Conservation (phyloP, 2,797 vertebrate species). For the Kryptopterus vitreolus region DNA sequence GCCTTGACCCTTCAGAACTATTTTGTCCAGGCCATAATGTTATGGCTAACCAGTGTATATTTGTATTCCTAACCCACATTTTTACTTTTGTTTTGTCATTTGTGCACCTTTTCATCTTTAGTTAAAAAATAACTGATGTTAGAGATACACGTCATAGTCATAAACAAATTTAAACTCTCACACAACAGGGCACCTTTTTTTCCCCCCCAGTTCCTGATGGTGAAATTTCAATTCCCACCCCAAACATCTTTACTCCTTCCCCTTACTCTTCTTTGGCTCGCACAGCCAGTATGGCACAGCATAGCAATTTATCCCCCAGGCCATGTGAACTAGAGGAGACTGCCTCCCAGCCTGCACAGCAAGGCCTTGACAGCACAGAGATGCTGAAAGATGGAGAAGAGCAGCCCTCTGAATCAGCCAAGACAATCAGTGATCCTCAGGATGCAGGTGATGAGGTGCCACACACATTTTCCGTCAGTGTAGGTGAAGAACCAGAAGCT, state of each 20-base stretch:
- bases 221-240: constrained; percentile 73
- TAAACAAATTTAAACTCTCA: neutral
- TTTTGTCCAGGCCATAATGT: too few relatives aligned
- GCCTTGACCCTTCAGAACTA: too few relatives aligned
- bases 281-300: constrained; percentile 58
- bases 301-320: constrained; percentile 44
- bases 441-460: constrained; percentile 53
- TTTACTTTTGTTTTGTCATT: neutral
- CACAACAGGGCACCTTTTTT: constrained; percentile 58
- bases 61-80: neutral
- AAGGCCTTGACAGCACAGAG: constrained; percentile 74
- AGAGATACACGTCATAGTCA: neutral
- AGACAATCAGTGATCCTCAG: constrained; percentile 80
- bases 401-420: constrained; percentile 87
- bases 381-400: constrained; percentile 76
- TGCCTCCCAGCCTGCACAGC: constrained; percentile 56
- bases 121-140: too few relatives aligned
- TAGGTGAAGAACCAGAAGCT: constrained; percentile 69
- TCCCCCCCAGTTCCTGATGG: constrained; percentile 66
- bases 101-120: neutral
- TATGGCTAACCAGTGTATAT: neutral
- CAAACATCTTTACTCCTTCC: constrained; percentile 71
- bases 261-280: constrained; percentile 73
- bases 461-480: constrained; percentile 56
- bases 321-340: constrained; percentile 25